phyloP scores from a whole-genome alignment of 2,888 invertebrate genomes.

The Alsophila aescularia region DNA sequence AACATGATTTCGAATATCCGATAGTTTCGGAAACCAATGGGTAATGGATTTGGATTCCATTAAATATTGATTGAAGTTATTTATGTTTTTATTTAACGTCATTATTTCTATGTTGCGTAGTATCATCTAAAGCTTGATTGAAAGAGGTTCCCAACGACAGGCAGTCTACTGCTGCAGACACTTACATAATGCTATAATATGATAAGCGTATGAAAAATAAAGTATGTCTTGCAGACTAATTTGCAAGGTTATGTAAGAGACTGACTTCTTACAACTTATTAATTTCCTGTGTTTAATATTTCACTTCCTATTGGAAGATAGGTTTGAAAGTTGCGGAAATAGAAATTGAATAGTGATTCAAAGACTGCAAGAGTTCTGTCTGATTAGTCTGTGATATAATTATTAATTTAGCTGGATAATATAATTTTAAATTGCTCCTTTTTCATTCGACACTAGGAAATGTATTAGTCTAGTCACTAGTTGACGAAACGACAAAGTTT shows the following conservation, averaged over 20 bases:
- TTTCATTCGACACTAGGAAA: too few species aligned
- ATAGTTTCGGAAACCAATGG: too few species aligned
- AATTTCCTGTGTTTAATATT: conserved; percentile 33
- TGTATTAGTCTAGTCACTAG: too few species aligned
- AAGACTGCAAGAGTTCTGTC: background rate
- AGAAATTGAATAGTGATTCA: background rate
- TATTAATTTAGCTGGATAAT: too few species aligned
- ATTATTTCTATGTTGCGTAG: background rate
- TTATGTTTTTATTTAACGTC: background rate
- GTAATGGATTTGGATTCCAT: too few species aligned
- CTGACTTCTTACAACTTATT: conserved; percentile 26
- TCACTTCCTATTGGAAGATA: conserved; percentile 8
- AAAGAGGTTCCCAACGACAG: conserved; percentile 43
- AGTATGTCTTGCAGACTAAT: conserved; percentile 6
- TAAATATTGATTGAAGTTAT: too few species aligned
- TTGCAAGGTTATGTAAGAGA: conserved; percentile 20
- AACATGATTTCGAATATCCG: too few species aligned
- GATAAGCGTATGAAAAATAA: conserved; percentile 6
- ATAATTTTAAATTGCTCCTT: too few species aligned
- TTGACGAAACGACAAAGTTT: too few species aligned
- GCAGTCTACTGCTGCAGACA: conserved; percentile 59
- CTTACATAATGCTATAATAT: conserved; percentile 25
- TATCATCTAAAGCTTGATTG: conserved; percentile 17
- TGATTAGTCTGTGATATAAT: too few species aligned
- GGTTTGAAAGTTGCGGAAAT: conserved; percentile 3